Conservation (phyloP, 2,888 invertebrate species). For the Drosophila phalerata region DNA sequence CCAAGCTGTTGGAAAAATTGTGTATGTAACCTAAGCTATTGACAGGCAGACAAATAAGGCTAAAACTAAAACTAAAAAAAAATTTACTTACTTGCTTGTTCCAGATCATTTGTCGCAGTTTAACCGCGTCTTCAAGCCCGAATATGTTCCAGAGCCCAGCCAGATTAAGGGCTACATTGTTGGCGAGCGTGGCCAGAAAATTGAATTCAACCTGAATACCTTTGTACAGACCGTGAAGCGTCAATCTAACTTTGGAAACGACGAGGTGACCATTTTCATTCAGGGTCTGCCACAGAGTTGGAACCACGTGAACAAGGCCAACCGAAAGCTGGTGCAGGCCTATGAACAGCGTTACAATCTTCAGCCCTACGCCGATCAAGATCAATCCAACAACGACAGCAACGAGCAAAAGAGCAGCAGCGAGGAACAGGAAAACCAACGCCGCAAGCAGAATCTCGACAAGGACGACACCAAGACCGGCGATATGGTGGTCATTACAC, state of each 20-base stretch:
- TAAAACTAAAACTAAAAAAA: background rate
- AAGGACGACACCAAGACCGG: constrained; percentile 65
- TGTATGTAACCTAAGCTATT: constrained; percentile 64
- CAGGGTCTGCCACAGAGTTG: constrained; percentile 76
- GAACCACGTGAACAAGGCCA: constrained; percentile 73
- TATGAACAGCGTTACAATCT: constrained; percentile 81
- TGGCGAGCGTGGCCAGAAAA: constrained; percentile 68
- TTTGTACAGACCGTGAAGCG: constrained; percentile 66
- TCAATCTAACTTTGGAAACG: constrained; percentile 70
- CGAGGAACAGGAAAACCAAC: constrained; percentile 61
- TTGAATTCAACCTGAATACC: constrained; percentile 67
- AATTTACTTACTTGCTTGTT: background rate
- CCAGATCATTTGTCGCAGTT: constrained; percentile 80
- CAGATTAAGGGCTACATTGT: constrained; percentile 70
- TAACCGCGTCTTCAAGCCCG: constrained; percentile 69
- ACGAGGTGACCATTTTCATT: constrained; percentile 83
- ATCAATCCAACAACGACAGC: constrained; percentile 39
- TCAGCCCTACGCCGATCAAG: constrained; percentile 43
- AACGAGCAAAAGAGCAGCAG: constrained; percentile 58
- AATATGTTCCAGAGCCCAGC: constrained; percentile 73
- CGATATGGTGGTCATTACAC: constrained; percentile 74
- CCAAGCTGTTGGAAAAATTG: constrained; percentile 68
- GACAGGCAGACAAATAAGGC: background rate
- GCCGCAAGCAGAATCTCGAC: constrained; percentile 50
- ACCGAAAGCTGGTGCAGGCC: constrained; percentile 75